Evolutionary conservation across 2,888 invertebrate species (phyloP), one percentile per base, ranked within the genome.

Genomic region (Limnephilus marmoratus): DNA sequence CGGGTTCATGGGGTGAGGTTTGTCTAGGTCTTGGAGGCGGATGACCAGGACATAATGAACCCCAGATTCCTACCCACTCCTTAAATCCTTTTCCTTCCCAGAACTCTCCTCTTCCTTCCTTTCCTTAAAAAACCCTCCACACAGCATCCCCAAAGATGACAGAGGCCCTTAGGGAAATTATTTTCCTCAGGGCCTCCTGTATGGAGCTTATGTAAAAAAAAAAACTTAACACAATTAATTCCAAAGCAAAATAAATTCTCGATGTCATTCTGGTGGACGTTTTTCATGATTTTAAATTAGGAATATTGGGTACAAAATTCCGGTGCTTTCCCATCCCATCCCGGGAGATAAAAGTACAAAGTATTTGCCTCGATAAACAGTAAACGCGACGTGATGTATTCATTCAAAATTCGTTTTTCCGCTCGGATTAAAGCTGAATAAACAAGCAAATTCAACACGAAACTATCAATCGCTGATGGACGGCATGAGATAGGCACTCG

Each of bases 351-450:
- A 68, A 68, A 68, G 53, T 37, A 34, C 3, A 18, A 37, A 89
- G n/a, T 89, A 80, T 37, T 31, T 89, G 81, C 31, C 7, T 81
- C 81, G 31, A 49, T 92, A 92, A 90, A 91, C 92, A 92, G 87
- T 91, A 89, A 80, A 81, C 80, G 81, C 80, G 37, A 81, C 41
- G 80, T 18, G 41, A 37, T 81, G 81, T 81, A 41, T 89, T 81
- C 68, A 87, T 87, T 87, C n/a, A 53, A 87, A 87, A 81, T 80
- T 89, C 41, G 81, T 89, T 89, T 89, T 89, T 89, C 81, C 89
- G 81, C 81, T 81, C 29, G 15, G 89, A 89, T 80, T 81, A 89
- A 89, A 81, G 81, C 81, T 80, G 81, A 80, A 41, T 37, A 81
- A 89, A 89, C 81, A 80, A 89, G 29, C 41, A 13, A 49, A 49